Percentiles rank a stretch among this genome's conserved stretches.
phyloP scores from a whole-genome alignment of 1,140 invertebrate genomes.

The Chionoecetes opilio region DNA sequence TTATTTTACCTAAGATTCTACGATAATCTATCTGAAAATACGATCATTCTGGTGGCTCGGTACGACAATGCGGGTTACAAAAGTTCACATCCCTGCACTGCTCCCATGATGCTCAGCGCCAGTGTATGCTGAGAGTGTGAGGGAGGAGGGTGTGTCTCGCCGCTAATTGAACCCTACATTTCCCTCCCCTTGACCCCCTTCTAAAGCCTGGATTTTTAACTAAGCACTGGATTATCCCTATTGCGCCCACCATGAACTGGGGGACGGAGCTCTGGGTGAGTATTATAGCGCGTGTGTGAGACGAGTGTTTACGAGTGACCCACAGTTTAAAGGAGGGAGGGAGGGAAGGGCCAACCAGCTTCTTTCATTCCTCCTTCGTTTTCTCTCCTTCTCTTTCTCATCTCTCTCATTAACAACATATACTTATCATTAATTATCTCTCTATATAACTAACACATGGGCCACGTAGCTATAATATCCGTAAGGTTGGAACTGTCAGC shows the following conservation, averaged over 20 bases:
- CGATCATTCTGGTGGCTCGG: no score
- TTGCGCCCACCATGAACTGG: slow-evolving; percentile 12
- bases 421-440: not conserved
- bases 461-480: no score
- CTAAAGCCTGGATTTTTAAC: not conserved
- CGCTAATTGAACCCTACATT: not conserved
- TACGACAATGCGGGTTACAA: no score
- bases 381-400: not conserved
- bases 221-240: not conserved
- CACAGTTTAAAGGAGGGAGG: slow-evolving; percentile 23
- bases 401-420: not conserved
- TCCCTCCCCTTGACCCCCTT: not conserved
- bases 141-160: slow-evolving; percentile 11
- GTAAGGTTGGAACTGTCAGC: no score
- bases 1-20: no score
- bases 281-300: not conserved
- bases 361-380: not conserved
- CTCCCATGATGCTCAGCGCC: slow-evolving; percentile 1
- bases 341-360: not conserved
- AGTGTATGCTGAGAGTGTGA: not conserved
- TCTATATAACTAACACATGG: no score
- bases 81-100: no score
- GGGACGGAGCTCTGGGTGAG: slow-evolving; percentile 22
- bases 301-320: not conserved
- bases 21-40: no score